These are phyloP conservation scores for Uloborus diversus DNA, from an alignment of 1,140 invertebrate genomes.

Conservation along the genomic window DNA sequence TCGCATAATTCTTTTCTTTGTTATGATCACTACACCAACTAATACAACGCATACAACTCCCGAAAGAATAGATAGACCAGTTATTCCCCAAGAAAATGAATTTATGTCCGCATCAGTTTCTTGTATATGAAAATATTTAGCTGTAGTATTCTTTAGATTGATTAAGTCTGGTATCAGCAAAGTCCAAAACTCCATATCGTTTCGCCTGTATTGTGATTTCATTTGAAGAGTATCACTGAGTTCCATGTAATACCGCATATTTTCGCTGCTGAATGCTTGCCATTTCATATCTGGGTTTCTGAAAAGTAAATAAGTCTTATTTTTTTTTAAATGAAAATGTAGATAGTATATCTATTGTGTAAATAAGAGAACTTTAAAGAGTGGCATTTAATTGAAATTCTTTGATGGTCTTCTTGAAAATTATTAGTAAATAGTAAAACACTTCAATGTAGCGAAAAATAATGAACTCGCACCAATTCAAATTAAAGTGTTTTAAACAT, in stretches of 20 bases:
- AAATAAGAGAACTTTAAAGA: too few relatives aligned
- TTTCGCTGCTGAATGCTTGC: background rate
- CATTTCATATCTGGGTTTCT: conserved; percentile 4
- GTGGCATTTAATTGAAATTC: too few relatives aligned
- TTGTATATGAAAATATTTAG: background rate
- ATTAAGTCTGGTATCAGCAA: conserved; percentile 16
- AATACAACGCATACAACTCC: conserved; percentile 13
- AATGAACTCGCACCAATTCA: too few relatives aligned
- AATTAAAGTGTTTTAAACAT: too few relatives aligned
- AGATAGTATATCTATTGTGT: too few relatives aligned
- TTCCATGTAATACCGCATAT: conserved; percentile 14
- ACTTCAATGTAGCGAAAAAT: too few relatives aligned
- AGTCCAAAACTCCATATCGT: conserved; percentile 34
- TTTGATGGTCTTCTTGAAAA: too few relatives aligned
- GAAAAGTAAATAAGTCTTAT: too few relatives aligned
- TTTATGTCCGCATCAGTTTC: background rate
- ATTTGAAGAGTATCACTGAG: background rate
- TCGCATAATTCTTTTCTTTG: conserved; percentile 1
- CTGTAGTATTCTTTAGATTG: conserved; percentile 4
- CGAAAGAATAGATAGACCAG: conserved; percentile 8
- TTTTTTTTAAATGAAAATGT: too few relatives aligned
- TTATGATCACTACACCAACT: conserved; percentile 16
- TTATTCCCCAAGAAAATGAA: background rate
- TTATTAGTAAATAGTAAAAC: too few relatives aligned
- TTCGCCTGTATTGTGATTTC: conserved; percentile 14